phyloP scores from a whole-genome alignment of 2,888 invertebrate species.

The Vesta saturnalis region DNA sequence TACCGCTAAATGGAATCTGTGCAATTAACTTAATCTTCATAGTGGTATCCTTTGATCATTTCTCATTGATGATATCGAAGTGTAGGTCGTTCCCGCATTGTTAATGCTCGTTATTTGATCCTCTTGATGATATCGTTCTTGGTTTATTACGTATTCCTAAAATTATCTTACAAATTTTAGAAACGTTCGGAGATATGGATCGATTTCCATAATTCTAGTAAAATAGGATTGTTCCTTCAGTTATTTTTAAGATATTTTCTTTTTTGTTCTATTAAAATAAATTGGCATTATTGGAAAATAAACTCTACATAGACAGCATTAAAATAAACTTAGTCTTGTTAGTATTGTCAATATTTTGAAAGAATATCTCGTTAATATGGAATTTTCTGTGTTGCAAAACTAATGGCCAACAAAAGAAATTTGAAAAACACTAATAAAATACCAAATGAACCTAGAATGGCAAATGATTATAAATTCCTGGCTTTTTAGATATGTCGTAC shows the following conservation, averaged over 20 bases:
- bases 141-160: slow-evolving; percentile 21
- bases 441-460: no score
- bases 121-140: slow-evolving; percentile 27
- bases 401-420: no score
- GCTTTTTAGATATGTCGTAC: no score
- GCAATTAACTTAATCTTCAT: slow-evolving; percentile 41
- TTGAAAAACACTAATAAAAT: no score
- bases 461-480: no score
- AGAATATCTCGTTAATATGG: no score
- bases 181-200: neutral
- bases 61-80: slow-evolving; percentile 39
- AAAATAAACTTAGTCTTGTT: no score
- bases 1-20: slow-evolving; percentile 26
- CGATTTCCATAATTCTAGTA: neutral
- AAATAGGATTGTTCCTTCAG: neutral
- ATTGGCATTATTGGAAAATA: no score
- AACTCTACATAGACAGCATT: no score
- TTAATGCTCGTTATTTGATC: slow-evolving; percentile 33
- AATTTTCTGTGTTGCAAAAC: no score
- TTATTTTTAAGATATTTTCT: neutral
- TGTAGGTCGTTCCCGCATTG: slow-evolving; percentile 34
- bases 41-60: slow-evolving; percentile 40
- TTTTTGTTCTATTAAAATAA: no score
- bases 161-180: slow-evolving; percentile 2
- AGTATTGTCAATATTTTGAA: no score